phyloP scores from a whole-genome alignment of 2,797 vertebrate genomes.

The Poecile montanus region DNA sequence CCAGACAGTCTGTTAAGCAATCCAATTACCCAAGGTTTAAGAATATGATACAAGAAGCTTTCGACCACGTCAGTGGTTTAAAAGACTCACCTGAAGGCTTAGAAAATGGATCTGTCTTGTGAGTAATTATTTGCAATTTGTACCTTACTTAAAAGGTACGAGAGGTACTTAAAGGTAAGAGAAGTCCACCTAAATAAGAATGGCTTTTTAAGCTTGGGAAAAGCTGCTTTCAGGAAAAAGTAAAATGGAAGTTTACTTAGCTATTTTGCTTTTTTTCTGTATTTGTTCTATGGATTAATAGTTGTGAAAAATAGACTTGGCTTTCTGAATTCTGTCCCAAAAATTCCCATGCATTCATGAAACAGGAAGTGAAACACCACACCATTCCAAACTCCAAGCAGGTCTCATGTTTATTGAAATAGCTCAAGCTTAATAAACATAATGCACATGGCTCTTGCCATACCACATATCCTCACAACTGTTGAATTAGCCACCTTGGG shows the following conservation, averaged over 20 bases:
- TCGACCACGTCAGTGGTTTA: background rate
- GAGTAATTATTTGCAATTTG: background rate
- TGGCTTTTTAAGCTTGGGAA: background rate
- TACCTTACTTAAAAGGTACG: background rate
- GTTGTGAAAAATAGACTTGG: background rate
- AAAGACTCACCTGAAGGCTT: background rate
- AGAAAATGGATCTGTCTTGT: background rate
- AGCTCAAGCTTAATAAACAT: background rate
- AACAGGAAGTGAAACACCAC: background rate
- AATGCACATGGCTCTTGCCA: background rate
- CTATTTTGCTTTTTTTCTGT: background rate
- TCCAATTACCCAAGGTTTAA: background rate
- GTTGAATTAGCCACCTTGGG: background rate
- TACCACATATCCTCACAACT: background rate
- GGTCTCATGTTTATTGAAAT: slow-evolving; percentile 39
- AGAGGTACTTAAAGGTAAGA: background rate
- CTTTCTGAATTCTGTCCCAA: background rate
- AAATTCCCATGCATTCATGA: background rate
- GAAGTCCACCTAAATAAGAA: background rate
- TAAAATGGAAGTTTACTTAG: background rate
- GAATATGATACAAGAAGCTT: background rate
- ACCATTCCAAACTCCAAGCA: background rate
- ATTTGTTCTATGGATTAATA: background rate
- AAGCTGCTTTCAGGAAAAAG: background rate
- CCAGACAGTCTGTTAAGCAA: background rate